A percentile compares a stretch with the other conserved stretches of the same genome.
phyloP scores from a whole-genome alignment of 2,113 vertebrate genomes.

The Oreochromis aureus region DNA sequence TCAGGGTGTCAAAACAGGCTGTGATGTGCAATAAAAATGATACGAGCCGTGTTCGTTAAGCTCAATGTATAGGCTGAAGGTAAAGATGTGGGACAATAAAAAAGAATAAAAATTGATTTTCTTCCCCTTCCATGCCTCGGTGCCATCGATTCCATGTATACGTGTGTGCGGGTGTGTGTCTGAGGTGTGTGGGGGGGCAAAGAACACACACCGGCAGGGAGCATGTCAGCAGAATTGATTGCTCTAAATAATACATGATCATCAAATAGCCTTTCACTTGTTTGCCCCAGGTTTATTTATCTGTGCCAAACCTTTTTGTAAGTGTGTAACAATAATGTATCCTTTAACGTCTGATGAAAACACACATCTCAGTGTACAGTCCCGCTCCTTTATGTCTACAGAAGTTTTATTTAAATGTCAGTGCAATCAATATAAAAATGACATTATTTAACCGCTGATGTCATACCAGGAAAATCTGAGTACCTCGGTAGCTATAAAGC shows the following conservation, averaged over 20 bases:
- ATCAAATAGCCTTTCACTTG: slow-evolving; percentile 15
- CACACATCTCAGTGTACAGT: background rate
- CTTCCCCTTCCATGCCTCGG: background rate
- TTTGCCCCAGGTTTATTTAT: background rate
- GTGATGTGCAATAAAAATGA: background rate
- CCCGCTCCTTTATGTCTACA: background rate
- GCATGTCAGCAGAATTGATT: slow-evolving; percentile 43
- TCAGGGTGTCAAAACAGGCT: background rate
- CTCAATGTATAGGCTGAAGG: background rate
- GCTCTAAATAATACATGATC: slow-evolving; percentile 66
- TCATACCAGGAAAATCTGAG: background rate
- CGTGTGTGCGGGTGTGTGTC: background rate
- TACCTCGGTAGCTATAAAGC: background rate
- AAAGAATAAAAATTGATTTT: slow-evolving; percentile 59
- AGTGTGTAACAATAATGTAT: background rate
- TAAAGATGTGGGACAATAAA: slow-evolving; percentile 5
- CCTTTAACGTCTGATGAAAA: background rate
- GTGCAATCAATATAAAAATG: background rate
- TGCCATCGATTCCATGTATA: background rate
- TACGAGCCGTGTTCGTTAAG: background rate
- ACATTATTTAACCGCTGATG: background rate
- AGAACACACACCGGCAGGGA: slow-evolving; percentile 4
- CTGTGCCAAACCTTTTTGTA: background rate
- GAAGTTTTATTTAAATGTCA: background rate
- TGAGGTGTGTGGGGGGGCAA: background rate